phyloP scores from a whole-genome alignment of 2,888 invertebrate genomes.

The Venustoraphidia nigricollis region DNA sequence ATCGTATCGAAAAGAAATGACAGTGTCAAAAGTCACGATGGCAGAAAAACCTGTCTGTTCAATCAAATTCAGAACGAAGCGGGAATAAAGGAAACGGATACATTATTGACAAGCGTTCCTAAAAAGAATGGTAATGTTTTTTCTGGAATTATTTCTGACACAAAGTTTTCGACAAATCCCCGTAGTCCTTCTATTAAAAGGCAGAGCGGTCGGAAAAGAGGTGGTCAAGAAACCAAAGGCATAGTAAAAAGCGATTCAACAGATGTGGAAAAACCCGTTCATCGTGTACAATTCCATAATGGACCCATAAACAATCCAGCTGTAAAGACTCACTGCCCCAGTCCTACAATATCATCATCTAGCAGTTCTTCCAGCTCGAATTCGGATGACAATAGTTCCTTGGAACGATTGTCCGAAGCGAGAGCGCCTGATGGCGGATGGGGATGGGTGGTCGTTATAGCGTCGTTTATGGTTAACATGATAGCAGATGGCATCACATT shows the following conservation, averaged over 20 bases:
- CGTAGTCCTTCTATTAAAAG: not conserved
- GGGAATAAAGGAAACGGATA: slow-evolving; percentile 3
- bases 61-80: too few relatives aligned
- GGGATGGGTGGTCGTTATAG: slow-evolving; percentile 86
- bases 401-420: slow-evolving; percentile 47
- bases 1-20: too few relatives aligned
- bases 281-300: slow-evolving; percentile 44
- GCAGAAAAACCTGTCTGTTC: too few relatives aligned
- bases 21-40: too few relatives aligned
- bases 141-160: not conserved
- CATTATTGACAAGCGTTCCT: not conserved
- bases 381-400: slow-evolving; percentile 44
- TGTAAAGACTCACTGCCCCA: slow-evolving; percentile 13
- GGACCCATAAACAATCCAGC: slow-evolving; percentile 19
- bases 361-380: slow-evolving; percentile 28
- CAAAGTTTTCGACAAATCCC: not conserved
- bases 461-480: slow-evolving; percentile 76
- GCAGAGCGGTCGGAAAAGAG: slow-evolving; percentile 4
- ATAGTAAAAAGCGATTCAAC: slow-evolving; percentile 11
- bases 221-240: slow-evolving; percentile 8
- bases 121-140: slow-evolving; percentile 2
- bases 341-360: slow-evolving; percentile 23
- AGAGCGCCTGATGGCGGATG: slow-evolving; percentile 78
- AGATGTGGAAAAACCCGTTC: slow-evolving; percentile 24
- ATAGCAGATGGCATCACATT: slow-evolving; percentile 88